Base-by-base conservation (phyloP, 2,113 vertebrate species). In the Nothobranchius furzeri region DNA sequence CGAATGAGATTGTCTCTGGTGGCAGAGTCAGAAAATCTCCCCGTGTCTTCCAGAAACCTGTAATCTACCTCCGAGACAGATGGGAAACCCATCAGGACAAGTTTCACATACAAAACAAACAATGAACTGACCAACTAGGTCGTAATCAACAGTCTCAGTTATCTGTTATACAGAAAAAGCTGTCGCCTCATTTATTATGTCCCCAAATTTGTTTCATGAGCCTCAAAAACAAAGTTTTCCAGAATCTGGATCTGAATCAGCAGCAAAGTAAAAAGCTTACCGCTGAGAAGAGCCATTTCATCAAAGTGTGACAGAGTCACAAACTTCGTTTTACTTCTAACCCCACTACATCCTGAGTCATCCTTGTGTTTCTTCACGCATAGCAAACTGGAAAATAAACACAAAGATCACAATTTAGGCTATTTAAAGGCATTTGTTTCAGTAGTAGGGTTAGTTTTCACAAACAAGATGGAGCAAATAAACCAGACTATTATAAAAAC, bases 301-400 rank as follows among this genome's bases (percentile, higher is more conserved):
- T 93, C 93, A 85, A 99, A 98, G 1, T 94, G 85, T 7, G 94
- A 91, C 43, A 98, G 60, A 12, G 93, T 81, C 35, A 97, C 82
- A 82, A 95, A 99, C 0, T 94, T 93, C 0, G 95, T 95, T 90
- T 95, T 96, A 84, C 98, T 93, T 76, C 97, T 90, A 40, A 97
- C 73, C 37, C 98, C 98, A 0, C 87, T 96, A 86, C 98, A 99
- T 25, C 86, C 92, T 1, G 88, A 85, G 1, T 87, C 88, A 7
- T 90, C 85, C 77, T 99, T 99, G 79, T 99, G 98, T 59, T 91
- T 95, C 86, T 96, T 98, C 40, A 99, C 98, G 78, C 98, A 99
- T 3, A 81, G 54, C 5, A 98, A 88, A 79, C 97, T 98, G 69
- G 67, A 88, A 85, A 14, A 49, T 73, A 49, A 70, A 73, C 12